Conservation (phyloP, 2,888 invertebrate genomes). For the Yponomeuta evonymella region DNA sequence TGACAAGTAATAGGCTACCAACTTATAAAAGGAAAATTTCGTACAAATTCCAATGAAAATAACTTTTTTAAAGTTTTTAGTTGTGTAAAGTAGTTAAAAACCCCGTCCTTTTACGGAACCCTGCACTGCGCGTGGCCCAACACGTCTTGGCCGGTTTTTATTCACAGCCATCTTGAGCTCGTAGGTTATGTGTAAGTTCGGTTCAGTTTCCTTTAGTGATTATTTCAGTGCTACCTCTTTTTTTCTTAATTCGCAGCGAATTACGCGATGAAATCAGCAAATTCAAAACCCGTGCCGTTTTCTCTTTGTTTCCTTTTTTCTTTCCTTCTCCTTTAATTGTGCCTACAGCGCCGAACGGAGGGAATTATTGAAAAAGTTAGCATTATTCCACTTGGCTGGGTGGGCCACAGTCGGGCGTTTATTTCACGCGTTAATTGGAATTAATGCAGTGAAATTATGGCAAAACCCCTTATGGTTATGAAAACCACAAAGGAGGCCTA, state of each 20-base stretch:
- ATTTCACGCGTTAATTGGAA: background rate
- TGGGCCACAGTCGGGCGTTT: constrained; percentile 30
- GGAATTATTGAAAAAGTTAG: constrained; percentile 61
- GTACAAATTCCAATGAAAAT: too few species aligned
- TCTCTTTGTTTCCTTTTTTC: constrained; percentile 32
- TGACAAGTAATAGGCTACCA: too few species aligned
- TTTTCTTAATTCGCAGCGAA: constrained; percentile 6
- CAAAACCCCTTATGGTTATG: too few species aligned
- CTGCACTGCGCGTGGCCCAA: too few species aligned
- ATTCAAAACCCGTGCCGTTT: constrained; percentile 27
- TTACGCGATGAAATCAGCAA: constrained; percentile 9
- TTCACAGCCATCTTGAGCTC: too few species aligned
- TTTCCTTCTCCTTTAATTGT: constrained; percentile 44
- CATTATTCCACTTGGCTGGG: constrained; percentile 33
- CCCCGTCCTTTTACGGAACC: too few species aligned
- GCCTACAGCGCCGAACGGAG: constrained; percentile 43
- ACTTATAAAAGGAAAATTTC: too few species aligned
- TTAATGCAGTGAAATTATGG: too few species aligned
- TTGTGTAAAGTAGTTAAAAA: too few species aligned
- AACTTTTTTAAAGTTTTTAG: too few species aligned
- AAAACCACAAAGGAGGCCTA: too few species aligned
- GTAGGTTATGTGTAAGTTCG: background rate
- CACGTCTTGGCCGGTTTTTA: too few species aligned
- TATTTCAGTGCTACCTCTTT: background rate
- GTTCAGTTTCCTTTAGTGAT: background rate